Evolutionary conservation across 2,888 invertebrate species (phyloP), one percentile per base, ranked within the genome.

Genomic region (Beris chalybata): DNA sequence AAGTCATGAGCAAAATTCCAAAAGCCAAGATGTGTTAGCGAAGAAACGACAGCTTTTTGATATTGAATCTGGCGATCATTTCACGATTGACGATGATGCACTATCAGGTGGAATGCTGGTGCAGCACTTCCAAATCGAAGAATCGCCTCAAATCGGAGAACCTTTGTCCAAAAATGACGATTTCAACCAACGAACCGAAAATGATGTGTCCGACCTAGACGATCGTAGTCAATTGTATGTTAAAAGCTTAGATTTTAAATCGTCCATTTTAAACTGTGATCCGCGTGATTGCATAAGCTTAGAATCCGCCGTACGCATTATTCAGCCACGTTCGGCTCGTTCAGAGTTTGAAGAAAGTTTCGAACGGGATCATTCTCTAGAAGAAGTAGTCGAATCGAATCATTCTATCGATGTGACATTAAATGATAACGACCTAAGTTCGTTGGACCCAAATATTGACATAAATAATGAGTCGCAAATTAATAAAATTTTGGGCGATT

Each of bases 171-270:
- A 43, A 32, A 50, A 50, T 5, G 61, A 50, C 22, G 61, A 61
- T 4, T 59, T 11, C n/a, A 78, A 79, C 67, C 78, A 81, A 68
- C 78, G 78, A 67, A 80, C 81, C 29, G 75, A 79, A 3, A 76
- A 79, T 67, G 80, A 81, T 72, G 77, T 80, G 0, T 80, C 80
- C 0, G 81, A 81, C 31, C 54, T 69, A 22, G 80, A 81, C 43
- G 79, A 80, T 43, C 71, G 71, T 12, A 72, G 70, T 4, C 29
- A 69, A 48, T 47, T 66, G 9, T 53, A 66, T 57, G 29, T 61
- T 30, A 22, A 70, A 70, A 66, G 71, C 69, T 43, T 71, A 69
- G 67, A 69, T 57, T 52, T 67, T 7, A 32, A 67, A 65, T 54
- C 55, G 13, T 52, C 38, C 13, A 53, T 47, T 47, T 13, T 67